Evolutionary conservation across 2,888 invertebrate species (phyloP).

Genomic region (Oscheius sp.): DNA sequence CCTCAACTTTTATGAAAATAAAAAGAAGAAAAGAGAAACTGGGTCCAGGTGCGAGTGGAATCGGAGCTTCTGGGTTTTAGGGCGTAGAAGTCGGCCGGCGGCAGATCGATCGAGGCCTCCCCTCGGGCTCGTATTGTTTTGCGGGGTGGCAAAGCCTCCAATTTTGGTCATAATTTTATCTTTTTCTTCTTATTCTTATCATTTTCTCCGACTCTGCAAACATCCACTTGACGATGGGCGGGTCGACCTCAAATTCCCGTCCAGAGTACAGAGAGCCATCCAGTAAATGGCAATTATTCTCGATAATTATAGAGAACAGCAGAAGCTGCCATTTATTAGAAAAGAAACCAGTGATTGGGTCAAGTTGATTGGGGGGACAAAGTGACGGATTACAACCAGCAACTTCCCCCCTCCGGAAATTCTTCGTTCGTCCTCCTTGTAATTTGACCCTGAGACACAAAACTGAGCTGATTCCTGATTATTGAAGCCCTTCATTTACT

Average conservation of each 20-base stretch:
- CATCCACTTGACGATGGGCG: slow-evolving; percentile 7
- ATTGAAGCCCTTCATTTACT: background rate
- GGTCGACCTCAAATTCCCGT: background rate
- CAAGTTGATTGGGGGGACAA: background rate
- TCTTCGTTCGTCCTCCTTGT: no score
- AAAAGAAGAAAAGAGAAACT: no score
- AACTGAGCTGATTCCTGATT: background rate
- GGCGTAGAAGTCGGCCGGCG: slow-evolving; percentile 17
- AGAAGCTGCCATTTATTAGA: background rate
- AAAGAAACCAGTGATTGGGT: background rate
- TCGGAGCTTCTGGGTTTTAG: background rate
- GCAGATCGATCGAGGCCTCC: slow-evolving; percentile 21
- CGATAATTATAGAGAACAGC: background rate
- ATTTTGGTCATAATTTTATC: background rate
- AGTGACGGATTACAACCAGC: slow-evolving; percentile 5
- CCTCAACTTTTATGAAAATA: no score
- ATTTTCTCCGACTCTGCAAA: slow-evolving; percentile 7
- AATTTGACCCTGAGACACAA: no score
- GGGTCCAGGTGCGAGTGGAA: background rate
- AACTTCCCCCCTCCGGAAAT: background rate
- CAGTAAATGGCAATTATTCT: background rate
- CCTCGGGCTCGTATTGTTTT: slow-evolving; percentile 24
- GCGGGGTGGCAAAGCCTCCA: slow-evolving; percentile 1
- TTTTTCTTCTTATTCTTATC: background rate
- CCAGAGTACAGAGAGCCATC: background rate